A percentile compares a stretch with the other conserved stretches of the same genome.
These are phyloP conservation scores for Hirtodrosophila alboralis DNA, from an alignment of 2,888 invertebrate genomes.

Conservation along the genomic window DNA sequence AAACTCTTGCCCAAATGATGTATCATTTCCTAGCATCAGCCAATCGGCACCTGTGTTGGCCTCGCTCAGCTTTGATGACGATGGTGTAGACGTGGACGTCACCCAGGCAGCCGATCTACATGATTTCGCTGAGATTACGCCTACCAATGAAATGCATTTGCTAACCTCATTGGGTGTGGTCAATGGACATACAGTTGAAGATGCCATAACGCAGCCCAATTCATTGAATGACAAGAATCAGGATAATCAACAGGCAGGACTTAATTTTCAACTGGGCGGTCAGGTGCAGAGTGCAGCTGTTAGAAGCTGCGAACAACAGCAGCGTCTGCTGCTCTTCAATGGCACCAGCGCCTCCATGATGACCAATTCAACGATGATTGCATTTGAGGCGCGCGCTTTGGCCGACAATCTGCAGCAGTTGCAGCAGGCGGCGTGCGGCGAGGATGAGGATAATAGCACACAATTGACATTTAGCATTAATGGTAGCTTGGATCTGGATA, in stretches of 20 bases:
- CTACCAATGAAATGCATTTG: constrained; percentile 77
- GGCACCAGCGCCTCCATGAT: constrained; percentile 85
- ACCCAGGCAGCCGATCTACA: constrained; percentile 67
- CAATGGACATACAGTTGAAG: constrained; percentile 6
- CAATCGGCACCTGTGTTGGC: constrained; percentile 89
- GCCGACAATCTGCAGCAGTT: constrained; percentile 84
- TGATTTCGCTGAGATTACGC: constrained; percentile 80
- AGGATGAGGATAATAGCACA: constrained; percentile 55
- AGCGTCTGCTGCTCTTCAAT: constrained; percentile 83
- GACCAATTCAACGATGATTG: constrained; percentile 89
- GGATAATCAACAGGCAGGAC: constrained; percentile 1
- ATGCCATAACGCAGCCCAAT: constrained; percentile 63
- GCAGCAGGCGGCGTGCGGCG: constrained; percentile 24
- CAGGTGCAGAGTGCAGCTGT: constrained; percentile 49
- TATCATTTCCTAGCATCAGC: constrained; percentile 92
- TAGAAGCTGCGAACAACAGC: constrained; percentile 58
- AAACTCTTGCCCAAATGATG: constrained; percentile 90
- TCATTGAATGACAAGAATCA: constrained; percentile 74
- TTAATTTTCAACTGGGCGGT: constrained; percentile 49
- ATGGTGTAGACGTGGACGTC: constrained; percentile 85
- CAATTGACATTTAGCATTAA: constrained; percentile 87
- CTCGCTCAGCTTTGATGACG: constrained; percentile 87
- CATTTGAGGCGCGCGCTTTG: constrained; percentile 90
- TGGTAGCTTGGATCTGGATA: constrained; percentile 88
- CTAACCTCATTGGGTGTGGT: constrained; percentile 35